Evolutionary conservation across 2,888 invertebrate genomes (phyloP), one percentile per base, ranked within the genome.

Genomic region (Zaprionus lineosus): DNA sequence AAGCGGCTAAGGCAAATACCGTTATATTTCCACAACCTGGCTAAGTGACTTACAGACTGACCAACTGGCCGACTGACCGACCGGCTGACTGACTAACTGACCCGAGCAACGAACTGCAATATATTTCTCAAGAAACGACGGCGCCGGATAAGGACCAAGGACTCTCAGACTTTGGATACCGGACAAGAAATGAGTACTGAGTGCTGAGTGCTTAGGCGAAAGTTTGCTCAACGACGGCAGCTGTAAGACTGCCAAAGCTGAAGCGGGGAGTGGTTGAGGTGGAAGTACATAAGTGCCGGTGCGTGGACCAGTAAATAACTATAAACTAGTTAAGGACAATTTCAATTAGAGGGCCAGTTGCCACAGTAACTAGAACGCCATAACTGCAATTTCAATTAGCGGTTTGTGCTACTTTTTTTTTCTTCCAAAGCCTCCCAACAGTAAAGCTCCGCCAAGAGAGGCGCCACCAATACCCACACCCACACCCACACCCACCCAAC

Each of bases 311-410:
- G 82, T 74, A 78, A 82, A 78, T 78, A 78, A 84, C 84, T 78
- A 78, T 84, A 78, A 78, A 78, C 85, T 82, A 79, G 79, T 83
- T 81, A 81, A 73, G 70, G 83, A 79, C 81, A 68, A 73, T 81
- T 81, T 79, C 81, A 81, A 85, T 81, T 81, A 85, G 84, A 73
- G 59, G 79, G 58, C 65, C 66, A 59, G 57, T 55, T 37, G 64
- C 51, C 64, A 48, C 44, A 55, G 56, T n/a, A n/a, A n/a, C n/a
- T n/a, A 41, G 43, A 51, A 63, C 60, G 53, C 71, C 78, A 78
- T 82, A 78, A 77, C 78, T 84, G 84, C 84, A 78, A 74, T 78
- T 78, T 78, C 78, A 78, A 78, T 78, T 84, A 78, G 78, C 78
- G 78, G 78, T 63, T 71, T 84, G 71, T 56, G 74, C 84, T 61